Evolutionary conservation across 2,888 invertebrate species (phyloP).

Genomic region (Patella ulyssiponensis): DNA sequence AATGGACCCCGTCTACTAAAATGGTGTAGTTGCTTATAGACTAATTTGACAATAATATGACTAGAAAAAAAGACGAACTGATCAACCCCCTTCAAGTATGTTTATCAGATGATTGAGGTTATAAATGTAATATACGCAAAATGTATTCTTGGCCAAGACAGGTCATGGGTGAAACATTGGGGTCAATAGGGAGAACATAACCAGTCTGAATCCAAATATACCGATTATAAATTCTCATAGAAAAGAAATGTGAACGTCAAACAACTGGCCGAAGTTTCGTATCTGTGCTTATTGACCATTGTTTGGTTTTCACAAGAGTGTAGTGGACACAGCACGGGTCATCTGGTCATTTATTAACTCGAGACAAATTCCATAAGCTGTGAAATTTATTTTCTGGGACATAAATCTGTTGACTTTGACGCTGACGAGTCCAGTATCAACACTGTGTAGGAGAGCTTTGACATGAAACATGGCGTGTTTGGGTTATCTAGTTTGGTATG

Average conservation of each 20-base stretch:
- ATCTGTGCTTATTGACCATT: not conserved
- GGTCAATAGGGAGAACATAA: too few species aligned
- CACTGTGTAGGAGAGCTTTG: not conserved
- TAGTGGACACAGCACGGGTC: not conserved
- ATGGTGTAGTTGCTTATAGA: too few species aligned
- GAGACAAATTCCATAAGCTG: not conserved
- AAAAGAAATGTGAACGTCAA: not conserved
- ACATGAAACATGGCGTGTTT: too few species aligned
- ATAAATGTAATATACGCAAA: too few species aligned
- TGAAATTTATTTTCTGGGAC: not conserved
- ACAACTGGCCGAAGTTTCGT: not conserved
- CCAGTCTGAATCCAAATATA: too few species aligned
- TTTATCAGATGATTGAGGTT: too few species aligned
- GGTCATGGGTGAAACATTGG: too few species aligned
- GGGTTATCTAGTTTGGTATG: not conserved
- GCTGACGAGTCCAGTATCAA: not conserved
- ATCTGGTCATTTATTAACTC: not conserved
- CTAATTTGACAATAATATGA: too few species aligned
- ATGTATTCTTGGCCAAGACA: too few species aligned
- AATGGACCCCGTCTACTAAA: too few species aligned
- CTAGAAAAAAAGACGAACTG: too few species aligned
- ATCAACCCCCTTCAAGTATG: too few species aligned
- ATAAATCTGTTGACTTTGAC: constrained; percentile 7
- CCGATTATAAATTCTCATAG: not conserved
- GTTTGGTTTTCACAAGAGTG: not conserved